Percentiles rank a stretch among this genome's conserved stretches.
Evolutionary conservation across 2,797 vertebrate genomes (phyloP).

Genomic region (Sebastes steindachneri): DNA sequence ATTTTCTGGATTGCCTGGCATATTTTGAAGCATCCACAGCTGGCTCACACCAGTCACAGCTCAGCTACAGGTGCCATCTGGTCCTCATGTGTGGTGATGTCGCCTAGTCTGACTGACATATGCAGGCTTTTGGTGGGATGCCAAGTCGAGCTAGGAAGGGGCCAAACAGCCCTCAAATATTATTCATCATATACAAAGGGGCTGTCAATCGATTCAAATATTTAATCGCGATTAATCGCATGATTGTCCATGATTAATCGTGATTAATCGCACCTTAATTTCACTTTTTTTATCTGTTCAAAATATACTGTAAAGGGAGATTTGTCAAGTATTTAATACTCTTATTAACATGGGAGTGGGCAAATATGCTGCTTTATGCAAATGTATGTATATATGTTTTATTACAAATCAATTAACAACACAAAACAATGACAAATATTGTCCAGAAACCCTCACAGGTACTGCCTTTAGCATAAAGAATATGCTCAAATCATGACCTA

Average conservation of each 20-base stretch:
- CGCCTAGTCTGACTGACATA: slow-evolving; percentile 4
- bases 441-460: too few relatives aligned
- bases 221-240: too few relatives aligned
- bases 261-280: too few relatives aligned
- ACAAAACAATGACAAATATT: too few relatives aligned
- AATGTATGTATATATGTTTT: too few relatives aligned
- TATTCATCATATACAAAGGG: neutral
- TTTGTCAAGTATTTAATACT: too few relatives aligned
- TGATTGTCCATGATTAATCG: too few relatives aligned
- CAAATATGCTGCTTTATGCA: too few relatives aligned
- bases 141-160: neutral
- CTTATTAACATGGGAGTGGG: too few relatives aligned
- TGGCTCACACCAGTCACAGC: slow-evolving; percentile 29
- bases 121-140: slow-evolving; percentile 6
- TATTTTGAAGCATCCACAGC: slow-evolving; percentile 38
- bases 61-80: slow-evolving; percentile 52
- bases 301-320: fast-evolving
- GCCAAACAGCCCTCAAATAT: neutral
- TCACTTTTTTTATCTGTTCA: too few relatives aligned
- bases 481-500: fast-evolving
- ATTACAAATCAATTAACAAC: too few relatives aligned
- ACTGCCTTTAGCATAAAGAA: fast-evolving
- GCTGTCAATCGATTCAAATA: too few relatives aligned
- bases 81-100: slow-evolving; percentile 26
- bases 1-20: neutral